A percentile compares a stretch with the other conserved stretches of the same genome.
Conservation (phyloP, 2,888 invertebrate genomes). For the Erebia epiphron region DNA sequence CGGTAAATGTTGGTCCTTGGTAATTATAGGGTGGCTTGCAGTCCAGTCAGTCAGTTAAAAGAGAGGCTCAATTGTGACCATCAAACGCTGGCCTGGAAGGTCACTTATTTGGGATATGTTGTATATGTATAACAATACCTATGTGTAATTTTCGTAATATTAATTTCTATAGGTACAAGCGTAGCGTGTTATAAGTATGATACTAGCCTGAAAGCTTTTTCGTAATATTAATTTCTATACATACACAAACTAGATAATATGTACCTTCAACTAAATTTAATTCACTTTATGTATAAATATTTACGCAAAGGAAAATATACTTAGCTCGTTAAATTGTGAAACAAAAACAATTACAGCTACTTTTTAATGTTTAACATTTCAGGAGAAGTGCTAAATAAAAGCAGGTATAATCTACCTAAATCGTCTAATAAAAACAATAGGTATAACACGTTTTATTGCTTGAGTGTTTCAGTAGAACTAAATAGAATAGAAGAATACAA, state of each 20-base stretch:
- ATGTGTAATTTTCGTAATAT: too few relatives aligned
- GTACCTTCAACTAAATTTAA: neutral
- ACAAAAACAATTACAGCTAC: constrained; percentile 4
- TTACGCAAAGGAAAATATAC: constrained; percentile 1
- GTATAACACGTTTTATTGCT: neutral
- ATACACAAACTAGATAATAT: neutral
- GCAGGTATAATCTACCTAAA: neutral
- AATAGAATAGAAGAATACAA: too few relatives aligned
- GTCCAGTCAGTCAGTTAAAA: too few relatives aligned
- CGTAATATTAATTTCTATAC: neutral
- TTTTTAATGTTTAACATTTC: neutral
- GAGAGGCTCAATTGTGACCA: too few relatives aligned
- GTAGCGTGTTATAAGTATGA: neutral
- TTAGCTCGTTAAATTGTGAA: constrained; percentile 6
- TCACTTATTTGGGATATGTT: too few relatives aligned
- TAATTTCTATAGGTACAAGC: too few relatives aligned
- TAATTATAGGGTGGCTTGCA: too few relatives aligned
- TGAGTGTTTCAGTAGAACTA: neutral
- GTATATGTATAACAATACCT: too few relatives aligned
- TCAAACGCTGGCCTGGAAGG: too few relatives aligned
- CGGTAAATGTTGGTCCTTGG: too few relatives aligned
- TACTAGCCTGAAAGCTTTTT: neutral
- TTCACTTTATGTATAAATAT: neutral
- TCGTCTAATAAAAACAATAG: too few relatives aligned
- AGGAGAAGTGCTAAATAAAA: neutral